These are phyloP conservation scores for Melinaea menophilus DNA, from an alignment of 2,888 invertebrate species.

Conservation along the genomic window DNA sequence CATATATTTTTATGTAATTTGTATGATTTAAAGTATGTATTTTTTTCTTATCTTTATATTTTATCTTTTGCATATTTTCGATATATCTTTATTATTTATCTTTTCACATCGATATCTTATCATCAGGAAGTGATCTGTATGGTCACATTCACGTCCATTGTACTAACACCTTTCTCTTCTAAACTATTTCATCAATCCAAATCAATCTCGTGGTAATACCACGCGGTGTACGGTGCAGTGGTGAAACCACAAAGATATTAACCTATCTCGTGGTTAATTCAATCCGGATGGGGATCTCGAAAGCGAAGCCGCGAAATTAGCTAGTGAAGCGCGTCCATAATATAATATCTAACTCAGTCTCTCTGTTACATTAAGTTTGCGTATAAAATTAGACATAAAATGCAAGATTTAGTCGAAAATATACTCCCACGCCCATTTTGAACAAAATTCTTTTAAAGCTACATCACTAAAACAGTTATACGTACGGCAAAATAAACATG, in stretches of 20 bases:
- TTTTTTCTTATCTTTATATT: not conserved
- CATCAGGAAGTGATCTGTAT: constrained; percentile 45
- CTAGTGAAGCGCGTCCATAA: constrained; percentile 68
- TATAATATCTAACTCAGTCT: constrained; percentile 18
- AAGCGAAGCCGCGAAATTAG: constrained; percentile 73
- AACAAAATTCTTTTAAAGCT: constrained; percentile 51
- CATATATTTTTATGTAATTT: constrained; percentile 66
- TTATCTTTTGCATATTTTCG: constrained; percentile 10
- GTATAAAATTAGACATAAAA: not conserved
- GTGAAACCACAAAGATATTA: constrained; percentile 32
- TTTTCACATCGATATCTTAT: constrained; percentile 49
- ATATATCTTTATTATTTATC: constrained; percentile 43
- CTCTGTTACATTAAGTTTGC: too few species aligned
- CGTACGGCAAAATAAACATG: constrained; percentile 34
- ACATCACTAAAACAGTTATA: constrained; percentile 61
- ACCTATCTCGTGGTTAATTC: constrained; percentile 56
- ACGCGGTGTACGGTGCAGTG: constrained; percentile 16
- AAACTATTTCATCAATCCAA: constrained; percentile 49
- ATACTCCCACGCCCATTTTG: constrained; percentile 15
- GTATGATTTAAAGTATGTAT: constrained; percentile 40
- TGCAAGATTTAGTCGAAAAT: not conserved
- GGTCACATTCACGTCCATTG: constrained; percentile 46
- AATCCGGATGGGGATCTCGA: constrained; percentile 56
- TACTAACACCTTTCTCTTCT: constrained; percentile 42
- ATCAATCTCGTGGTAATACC: constrained; percentile 50